Evolutionary conservation across 2,113 vertebrate species (phyloP).

Genomic region (Sturnira hondurensis): DNA sequence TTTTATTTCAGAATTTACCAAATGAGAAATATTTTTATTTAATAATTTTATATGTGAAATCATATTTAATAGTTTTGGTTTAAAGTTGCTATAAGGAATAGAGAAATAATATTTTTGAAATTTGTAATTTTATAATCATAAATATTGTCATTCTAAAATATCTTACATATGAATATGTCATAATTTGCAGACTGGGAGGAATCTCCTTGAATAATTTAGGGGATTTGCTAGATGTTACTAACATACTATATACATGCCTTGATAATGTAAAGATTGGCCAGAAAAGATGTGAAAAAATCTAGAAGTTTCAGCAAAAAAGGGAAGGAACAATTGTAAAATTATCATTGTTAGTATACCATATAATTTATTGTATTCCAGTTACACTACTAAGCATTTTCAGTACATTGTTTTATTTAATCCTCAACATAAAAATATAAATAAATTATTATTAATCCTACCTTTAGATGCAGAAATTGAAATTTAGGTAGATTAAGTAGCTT

Average conservation of each 20-base stretch:
- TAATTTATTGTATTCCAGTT: not conserved
- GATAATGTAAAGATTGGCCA: not conserved
- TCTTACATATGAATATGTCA: not conserved
- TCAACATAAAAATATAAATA: not conserved
- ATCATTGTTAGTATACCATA: not conserved
- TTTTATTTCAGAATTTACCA: conserved; percentile 3
- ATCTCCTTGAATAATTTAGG: conserved; percentile 14
- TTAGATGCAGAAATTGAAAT: conserved; percentile 23
- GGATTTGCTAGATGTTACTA: not conserved
- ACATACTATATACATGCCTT: not conserved
- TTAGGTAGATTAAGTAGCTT: conserved; percentile 28
- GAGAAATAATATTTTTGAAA: not conserved
- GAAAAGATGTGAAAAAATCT: not conserved
- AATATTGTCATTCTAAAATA: conserved; percentile 1
- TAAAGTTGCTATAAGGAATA: not conserved
- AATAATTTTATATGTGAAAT: not conserved
- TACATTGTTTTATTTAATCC: not conserved
- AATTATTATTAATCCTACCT: not conserved
- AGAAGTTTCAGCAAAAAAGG: not conserved
- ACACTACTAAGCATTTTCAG: not conserved
- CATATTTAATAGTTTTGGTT: not conserved
- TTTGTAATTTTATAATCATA: not conserved
- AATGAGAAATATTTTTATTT: conserved; percentile 10
- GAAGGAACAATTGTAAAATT: not conserved
- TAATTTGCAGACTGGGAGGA: not conserved